A percentile compares a stretch with the other conserved stretches of the same genome.
These are phyloP conservation scores for Protaetia brevitarsis DNA, from an alignment of 1,140 invertebrate genomes.

Conservation along the genomic window DNA sequence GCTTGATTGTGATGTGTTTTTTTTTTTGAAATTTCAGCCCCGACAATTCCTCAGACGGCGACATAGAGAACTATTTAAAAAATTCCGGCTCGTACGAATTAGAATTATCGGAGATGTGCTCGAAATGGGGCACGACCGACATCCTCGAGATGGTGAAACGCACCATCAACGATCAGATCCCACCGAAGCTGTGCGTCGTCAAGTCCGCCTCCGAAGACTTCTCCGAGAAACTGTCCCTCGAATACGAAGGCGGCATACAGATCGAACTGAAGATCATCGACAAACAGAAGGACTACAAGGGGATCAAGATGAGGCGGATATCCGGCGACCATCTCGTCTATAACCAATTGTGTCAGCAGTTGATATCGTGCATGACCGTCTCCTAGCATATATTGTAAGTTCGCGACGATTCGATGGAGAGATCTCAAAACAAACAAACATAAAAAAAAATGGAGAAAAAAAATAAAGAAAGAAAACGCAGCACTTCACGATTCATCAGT, in stretches of 20 bases:
- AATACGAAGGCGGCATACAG: conserved; percentile 82
- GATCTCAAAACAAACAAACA: no score
- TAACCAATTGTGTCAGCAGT: conserved; percentile 83
- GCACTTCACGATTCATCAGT: no score
- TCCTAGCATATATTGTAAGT: conserved; percentile 50
- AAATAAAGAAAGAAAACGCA: no score
- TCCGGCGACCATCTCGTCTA: conserved; percentile 90
- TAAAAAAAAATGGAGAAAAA: no score
- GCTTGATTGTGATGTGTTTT: no score
- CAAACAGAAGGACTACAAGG: conserved; percentile 68
- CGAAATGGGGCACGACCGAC: conserved; percentile 70
- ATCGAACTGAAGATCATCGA: conserved; percentile 82
- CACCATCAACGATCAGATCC: conserved; percentile 72
- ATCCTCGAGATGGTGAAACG: conserved; percentile 80
- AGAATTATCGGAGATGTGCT: conserved; percentile 72
- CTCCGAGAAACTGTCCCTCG: conserved; percentile 54
- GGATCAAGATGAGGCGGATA: conserved; percentile 85
- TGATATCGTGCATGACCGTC: conserved; percentile 84
- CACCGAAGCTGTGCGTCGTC: conserved; percentile 69
- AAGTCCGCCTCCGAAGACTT: conserved; percentile 48
- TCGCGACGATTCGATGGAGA: background rate
- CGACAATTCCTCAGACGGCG: no score
- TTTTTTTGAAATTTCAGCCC: no score
- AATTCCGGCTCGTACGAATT: conserved; percentile 45
- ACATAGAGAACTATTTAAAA: conserved; percentile 27